Conservation (phyloP, 2,113 vertebrate species). For the Ibidorhyncha struthersii region DNA sequence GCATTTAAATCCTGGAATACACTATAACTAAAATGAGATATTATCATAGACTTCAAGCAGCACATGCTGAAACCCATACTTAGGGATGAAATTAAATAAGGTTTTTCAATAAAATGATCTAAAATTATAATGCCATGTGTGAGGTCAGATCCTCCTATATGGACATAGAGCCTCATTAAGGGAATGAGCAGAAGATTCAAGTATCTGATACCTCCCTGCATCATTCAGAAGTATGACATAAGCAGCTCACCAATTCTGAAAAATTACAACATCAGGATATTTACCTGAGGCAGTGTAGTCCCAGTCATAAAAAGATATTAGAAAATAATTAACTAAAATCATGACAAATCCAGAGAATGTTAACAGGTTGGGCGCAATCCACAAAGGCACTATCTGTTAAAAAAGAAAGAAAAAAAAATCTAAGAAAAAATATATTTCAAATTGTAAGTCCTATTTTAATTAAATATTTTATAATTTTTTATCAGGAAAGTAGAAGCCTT, state of each 20-base stretch:
- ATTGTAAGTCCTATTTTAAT: background rate
- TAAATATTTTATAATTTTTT: background rate
- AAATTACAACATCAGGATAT: background rate
- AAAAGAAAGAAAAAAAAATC: background rate
- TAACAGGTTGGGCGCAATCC: constrained; percentile 74
- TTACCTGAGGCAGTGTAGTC: constrained; percentile 73
- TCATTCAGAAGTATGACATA: background rate
- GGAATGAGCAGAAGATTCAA: background rate
- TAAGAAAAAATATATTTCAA: background rate
- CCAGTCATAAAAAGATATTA: constrained; percentile 72
- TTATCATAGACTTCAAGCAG: background rate
- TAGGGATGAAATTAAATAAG: background rate
- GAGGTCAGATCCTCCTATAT: background rate
- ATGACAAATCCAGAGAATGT: constrained; percentile 74
- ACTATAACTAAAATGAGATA: background rate
- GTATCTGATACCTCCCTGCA: background rate
- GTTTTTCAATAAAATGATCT: background rate
- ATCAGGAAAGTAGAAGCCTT: background rate
- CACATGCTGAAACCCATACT: background rate
- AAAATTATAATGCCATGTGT: background rate
- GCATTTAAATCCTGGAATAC: background rate
- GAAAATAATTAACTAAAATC: constrained; percentile 73
- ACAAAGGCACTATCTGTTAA: constrained; percentile 71
- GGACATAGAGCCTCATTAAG: background rate
- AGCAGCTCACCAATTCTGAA: background rate